phyloP scores from a whole-genome alignment of 2,113 vertebrate genomes.

The Myotis davidii region DNA sequence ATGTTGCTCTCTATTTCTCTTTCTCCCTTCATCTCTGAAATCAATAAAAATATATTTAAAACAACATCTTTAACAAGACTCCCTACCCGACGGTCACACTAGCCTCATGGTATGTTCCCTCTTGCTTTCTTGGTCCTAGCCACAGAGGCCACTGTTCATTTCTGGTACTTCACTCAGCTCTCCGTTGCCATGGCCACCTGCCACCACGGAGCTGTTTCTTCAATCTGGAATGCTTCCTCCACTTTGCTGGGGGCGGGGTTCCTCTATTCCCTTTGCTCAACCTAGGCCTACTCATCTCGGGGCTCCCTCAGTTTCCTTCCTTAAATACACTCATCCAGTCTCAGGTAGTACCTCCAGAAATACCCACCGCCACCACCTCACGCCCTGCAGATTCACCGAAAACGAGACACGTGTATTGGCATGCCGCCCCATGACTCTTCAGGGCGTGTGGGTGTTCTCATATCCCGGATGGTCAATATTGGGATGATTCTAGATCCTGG shows the following conservation, averaged over 20 bases:
- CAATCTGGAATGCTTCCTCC: neutral
- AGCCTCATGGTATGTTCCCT: neutral
- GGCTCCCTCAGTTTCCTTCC: neutral
- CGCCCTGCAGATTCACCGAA: neutral
- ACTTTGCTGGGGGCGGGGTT: too few relatives aligned
- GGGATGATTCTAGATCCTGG: neutral
- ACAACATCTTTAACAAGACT: neutral
- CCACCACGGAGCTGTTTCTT: accelerated
- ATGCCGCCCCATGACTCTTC: neutral
- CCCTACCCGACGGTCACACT: neutral
- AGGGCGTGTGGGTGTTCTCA: neutral
- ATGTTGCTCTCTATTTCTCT: neutral
- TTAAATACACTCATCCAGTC: neutral
- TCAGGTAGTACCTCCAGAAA: neutral
- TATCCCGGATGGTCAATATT: neutral
- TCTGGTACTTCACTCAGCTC: accelerated
- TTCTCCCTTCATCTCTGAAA: neutral
- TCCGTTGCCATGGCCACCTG: neutral
- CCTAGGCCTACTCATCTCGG: neutral
- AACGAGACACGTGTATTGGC: neutral
- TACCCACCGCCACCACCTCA: neutral
- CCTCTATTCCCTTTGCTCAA: neutral
- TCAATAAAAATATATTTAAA: too few relatives aligned
- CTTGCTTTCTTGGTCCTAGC: neutral
- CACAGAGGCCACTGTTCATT: neutral